These are phyloP conservation scores for Sebastolobus alascanus DNA, from an alignment of 2,797 vertebrate species.

Conservation along the genomic window DNA sequence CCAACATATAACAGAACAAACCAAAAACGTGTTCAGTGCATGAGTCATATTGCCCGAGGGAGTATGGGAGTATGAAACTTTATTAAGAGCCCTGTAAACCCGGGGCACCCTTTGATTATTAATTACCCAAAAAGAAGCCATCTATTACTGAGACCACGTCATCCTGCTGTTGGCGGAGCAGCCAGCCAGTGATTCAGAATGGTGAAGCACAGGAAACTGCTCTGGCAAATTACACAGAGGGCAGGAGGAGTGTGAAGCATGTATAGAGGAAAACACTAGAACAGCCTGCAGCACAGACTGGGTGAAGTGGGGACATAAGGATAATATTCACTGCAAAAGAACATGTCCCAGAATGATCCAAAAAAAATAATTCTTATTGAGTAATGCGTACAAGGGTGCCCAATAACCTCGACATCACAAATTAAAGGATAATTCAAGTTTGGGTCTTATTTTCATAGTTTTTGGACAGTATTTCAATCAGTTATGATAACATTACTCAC, in stretches of 20 bases:
- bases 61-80: slow-evolving; percentile 56
- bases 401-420: neutral
- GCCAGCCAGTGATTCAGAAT: slow-evolving; percentile 74
- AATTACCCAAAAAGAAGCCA: slow-evolving; percentile 78
- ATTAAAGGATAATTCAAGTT: no score
- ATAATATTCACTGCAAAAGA: neutral
- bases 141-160: slow-evolving; percentile 76
- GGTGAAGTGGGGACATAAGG: slow-evolving; percentile 2
- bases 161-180: slow-evolving; percentile 69
- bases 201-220: slow-evolving; percentile 69
- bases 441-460: neutral
- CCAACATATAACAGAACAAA: slow-evolving; percentile 35
- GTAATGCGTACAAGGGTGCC: neutral
- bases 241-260: slow-evolving; percentile 65
- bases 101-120: slow-evolving; percentile 78
- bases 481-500: neutral
- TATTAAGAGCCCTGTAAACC: slow-evolving; percentile 75
- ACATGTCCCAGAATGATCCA: neutral
- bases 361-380: neutral
- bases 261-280: slow-evolving; percentile 47
- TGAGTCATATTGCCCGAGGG: slow-evolving; percentile 69
- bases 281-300: slow-evolving; percentile 39
- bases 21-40: slow-evolving; percentile 35
- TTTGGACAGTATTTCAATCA: neutral
- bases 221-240: slow-evolving; percentile 68